phyloP scores from a whole-genome alignment of 2,113 vertebrate species.

The Pardalotus punctatus region DNA sequence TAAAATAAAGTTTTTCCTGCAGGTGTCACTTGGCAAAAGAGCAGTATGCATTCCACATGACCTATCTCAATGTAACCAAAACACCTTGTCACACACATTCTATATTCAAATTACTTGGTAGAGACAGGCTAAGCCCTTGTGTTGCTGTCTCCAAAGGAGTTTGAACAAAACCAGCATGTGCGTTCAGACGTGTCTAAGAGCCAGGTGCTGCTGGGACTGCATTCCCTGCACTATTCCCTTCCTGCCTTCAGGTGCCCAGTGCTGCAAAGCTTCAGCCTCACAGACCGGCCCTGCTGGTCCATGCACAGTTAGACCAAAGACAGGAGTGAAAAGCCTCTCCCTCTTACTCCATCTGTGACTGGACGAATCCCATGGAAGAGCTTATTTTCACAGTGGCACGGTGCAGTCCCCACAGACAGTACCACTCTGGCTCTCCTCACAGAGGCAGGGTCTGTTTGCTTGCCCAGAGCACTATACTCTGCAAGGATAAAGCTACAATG shows the following conservation, averaged over 20 bases:
- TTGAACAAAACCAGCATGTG: accelerated
- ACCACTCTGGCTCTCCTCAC: accelerated
- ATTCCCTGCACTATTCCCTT: background rate
- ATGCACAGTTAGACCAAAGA: background rate
- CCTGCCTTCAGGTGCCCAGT: background rate
- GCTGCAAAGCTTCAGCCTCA: background rate
- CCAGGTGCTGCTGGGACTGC: background rate
- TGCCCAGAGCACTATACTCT: background rate
- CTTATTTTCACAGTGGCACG: background rate
- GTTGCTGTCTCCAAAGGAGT: background rate
- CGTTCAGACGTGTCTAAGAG: accelerated
- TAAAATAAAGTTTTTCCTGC: background rate
- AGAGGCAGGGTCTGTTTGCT: background rate
- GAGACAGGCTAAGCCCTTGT: background rate
- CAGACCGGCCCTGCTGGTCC: background rate
- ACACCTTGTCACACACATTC: background rate
- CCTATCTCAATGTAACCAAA: background rate
- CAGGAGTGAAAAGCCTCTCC: background rate
- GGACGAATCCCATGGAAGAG: background rate
- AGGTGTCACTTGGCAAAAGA: background rate
- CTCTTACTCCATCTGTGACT: accelerated
- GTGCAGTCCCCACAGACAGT: background rate
- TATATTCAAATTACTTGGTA: background rate
- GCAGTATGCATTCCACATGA: accelerated
- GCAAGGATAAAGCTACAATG: background rate